phyloP scores from a whole-genome alignment of 2,797 vertebrate genomes.

The Caiman crocodilus region DNA sequence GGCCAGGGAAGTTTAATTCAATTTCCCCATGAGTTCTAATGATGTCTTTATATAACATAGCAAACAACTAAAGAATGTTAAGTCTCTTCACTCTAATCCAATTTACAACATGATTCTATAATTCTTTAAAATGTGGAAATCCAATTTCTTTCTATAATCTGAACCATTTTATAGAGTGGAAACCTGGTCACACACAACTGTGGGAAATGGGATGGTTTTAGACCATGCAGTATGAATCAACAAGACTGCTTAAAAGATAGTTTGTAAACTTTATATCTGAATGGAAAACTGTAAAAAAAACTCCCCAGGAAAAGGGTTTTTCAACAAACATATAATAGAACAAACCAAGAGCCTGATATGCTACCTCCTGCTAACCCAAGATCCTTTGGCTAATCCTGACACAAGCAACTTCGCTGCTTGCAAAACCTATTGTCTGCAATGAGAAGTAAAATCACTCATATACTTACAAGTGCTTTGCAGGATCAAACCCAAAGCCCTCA shows the following conservation, averaged over 20 bases:
- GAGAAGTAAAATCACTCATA: neutral
- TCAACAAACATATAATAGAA: neutral
- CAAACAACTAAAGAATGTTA: slow-evolving; percentile 31
- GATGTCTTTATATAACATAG: slow-evolving; percentile 5
- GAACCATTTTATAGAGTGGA: slow-evolving; percentile 7
- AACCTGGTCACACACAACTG: neutral
- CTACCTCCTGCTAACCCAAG: too few species aligned
- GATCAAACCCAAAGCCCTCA: neutral
- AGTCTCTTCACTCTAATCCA: slow-evolving; percentile 39
- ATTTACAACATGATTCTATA: slow-evolving; percentile 49
- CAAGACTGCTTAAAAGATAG: neutral
- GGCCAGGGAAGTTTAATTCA: neutral
- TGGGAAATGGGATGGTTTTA: neutral
- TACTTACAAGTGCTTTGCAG: neutral
- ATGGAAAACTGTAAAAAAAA: slow-evolving; percentile 1
- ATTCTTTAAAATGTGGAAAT: slow-evolving; percentile 21
- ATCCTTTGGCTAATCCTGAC: too few species aligned
- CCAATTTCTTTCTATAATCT: slow-evolving; percentile 1
- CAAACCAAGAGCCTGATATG: neutral
- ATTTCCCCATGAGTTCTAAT: neutral
- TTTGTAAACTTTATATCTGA: slow-evolving; percentile 1
- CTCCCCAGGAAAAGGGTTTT: neutral
- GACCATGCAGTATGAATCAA: neutral
- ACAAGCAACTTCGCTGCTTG: neutral
- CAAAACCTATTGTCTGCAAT: neutral